A percentile compares a stretch with the other conserved stretches of the same genome.
These are phyloP conservation scores for Phylloscopus whistleri DNA, from an alignment of 2,113 vertebrate species.

Conservation along the genomic window DNA sequence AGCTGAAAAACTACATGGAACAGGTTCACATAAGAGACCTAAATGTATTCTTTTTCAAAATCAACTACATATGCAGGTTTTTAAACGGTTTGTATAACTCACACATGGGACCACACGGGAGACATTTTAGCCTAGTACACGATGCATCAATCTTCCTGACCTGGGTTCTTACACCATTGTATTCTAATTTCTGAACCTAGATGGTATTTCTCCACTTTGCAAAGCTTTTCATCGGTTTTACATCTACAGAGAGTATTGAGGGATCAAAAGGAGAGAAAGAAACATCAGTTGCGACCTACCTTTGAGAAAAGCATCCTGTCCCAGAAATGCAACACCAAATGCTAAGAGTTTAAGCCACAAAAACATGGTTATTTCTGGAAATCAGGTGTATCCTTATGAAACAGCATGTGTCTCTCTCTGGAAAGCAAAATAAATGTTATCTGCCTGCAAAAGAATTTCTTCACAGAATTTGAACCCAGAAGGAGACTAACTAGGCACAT, in stretches of 20 bases:
- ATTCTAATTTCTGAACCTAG: not conserved
- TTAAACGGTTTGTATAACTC: fast-evolving
- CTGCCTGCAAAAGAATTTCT: slow-evolving; percentile 14
- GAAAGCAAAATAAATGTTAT: slow-evolving; percentile 71
- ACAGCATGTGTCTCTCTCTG: slow-evolving; percentile 79
- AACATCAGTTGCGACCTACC: slow-evolving; percentile 59
- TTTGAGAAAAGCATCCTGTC: slow-evolving; percentile 28
- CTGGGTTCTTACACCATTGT: not conserved
- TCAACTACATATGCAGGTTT: not conserved
- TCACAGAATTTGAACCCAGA: slow-evolving; percentile 25
- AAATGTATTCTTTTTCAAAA: not conserved
- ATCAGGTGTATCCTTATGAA: slow-evolving; percentile 68
- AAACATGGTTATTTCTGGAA: slow-evolving; percentile 84
- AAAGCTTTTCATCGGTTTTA: not conserved
- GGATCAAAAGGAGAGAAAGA: slow-evolving; percentile 2
- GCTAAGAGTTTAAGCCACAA: slow-evolving; percentile 77
- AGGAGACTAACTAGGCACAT: slow-evolving; percentile 54
- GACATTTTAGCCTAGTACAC: not conserved
- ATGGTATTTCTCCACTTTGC: not conserved
- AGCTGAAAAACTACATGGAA: not conserved
- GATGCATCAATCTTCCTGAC: not conserved
- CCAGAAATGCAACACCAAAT: slow-evolving; percentile 72
- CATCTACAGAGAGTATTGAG: not conserved
- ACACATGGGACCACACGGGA: not conserved
- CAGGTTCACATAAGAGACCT: not conserved